These are phyloP conservation scores for Dermochelys coriacea DNA, from an alignment of 2,797 vertebrate genomes.

Conservation along the genomic window DNA sequence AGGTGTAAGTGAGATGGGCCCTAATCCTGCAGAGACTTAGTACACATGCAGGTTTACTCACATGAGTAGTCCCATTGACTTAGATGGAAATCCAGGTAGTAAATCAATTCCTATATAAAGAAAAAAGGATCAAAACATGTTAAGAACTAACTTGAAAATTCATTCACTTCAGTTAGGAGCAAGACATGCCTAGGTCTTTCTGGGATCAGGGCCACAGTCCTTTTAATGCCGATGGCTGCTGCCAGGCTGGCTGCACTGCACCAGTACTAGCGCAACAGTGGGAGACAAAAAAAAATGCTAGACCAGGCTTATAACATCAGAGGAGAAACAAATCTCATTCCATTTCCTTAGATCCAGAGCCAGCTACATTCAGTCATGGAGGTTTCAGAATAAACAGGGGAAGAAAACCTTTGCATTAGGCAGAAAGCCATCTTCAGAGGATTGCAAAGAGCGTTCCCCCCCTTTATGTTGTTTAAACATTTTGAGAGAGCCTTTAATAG, in stretches of 20 bases:
- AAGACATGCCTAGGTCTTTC: not conserved
- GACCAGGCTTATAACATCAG: not conserved
- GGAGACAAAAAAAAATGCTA: not conserved
- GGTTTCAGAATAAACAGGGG: conserved; percentile 32
- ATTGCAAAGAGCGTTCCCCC: not conserved
- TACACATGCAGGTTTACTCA: not conserved
- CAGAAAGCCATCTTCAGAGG: conserved; percentile 45
- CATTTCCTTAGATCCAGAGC: conserved; percentile 37
- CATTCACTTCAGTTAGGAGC: not conserved
- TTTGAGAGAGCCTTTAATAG: conserved; percentile 26
- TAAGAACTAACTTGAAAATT: not conserved
- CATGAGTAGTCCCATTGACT: not conserved
- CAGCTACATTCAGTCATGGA: conserved; percentile 27
- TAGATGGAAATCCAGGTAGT: not conserved
- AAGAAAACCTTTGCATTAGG: conserved; percentile 6
- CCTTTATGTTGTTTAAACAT: not conserved
- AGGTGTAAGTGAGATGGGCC: not conserved
- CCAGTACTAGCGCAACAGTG: not conserved
- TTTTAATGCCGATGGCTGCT: not conserved
- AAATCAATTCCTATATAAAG: not conserved
- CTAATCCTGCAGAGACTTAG: not conserved
- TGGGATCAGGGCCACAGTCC: not conserved
- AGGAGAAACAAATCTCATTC: not conserved
- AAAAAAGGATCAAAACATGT: not conserved
- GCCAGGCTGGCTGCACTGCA: not conserved